Percentiles rank a stretch among this genome's conserved stretches.
Evolutionary conservation across 2,797 vertebrate species (phyloP).

Genomic region (Acipenser ruthenus): DNA sequence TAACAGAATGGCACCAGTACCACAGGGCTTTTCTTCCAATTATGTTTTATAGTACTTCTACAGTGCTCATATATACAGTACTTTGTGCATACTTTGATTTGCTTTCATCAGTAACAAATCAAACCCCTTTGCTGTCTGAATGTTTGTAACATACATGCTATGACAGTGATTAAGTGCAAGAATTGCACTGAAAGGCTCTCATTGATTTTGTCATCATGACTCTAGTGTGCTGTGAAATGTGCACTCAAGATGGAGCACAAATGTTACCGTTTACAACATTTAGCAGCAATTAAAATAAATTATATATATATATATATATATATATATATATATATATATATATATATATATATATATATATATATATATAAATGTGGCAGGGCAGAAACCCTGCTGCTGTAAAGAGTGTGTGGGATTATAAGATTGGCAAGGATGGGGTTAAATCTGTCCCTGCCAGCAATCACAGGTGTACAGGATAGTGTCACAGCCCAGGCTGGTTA

Average conservation of each 20-base stretch:
- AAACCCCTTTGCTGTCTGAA: not conserved
- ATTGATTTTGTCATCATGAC: slow-evolving; percentile 51
- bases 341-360: too few relatives aligned
- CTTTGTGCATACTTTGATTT: too few relatives aligned
- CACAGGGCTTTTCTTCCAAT: too few relatives aligned
- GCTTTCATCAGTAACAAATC: too few relatives aligned
- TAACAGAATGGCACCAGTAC: too few relatives aligned
- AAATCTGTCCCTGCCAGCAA: too few relatives aligned
- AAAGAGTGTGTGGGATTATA: not conserved
- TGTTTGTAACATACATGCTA: not conserved
- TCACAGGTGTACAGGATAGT: too few relatives aligned
- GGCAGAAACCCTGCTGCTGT: not conserved
- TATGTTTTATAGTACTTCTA: too few relatives aligned
- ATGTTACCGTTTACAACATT: not conserved
- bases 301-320: not conserved
- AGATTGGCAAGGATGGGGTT: too few relatives aligned
- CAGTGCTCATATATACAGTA: too few relatives aligned
- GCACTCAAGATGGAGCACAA: slow-evolving; percentile 23
- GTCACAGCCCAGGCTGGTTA: too few relatives aligned
- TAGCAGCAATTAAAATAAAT: not conserved
- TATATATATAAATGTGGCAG: not conserved
- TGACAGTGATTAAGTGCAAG: slow-evolving; percentile 55
- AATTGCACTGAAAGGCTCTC: slow-evolving; percentile 59
- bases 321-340: too few relatives aligned
- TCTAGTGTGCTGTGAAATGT: slow-evolving; percentile 52